A percentile compares a stretch with the other conserved stretches of the same genome.
Conservation (phyloP, 2,888 invertebrate species). For the Nomada fucata region DNA sequence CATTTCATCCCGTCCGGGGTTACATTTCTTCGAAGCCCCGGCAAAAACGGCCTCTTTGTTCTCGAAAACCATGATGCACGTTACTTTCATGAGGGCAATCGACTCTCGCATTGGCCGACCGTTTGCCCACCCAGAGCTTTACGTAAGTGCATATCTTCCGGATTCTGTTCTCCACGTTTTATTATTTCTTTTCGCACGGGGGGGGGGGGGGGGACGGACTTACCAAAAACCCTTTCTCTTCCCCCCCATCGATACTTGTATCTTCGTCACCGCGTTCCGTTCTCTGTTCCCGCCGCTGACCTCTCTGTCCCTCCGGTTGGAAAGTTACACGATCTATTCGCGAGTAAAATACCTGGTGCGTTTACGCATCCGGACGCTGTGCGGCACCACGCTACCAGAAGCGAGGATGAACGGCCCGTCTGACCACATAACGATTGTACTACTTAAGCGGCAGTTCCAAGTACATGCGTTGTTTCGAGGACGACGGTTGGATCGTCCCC, state of each 20-base stretch:
- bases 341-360: slow-evolving; percentile 44
- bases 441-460: slow-evolving; percentile 47
- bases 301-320: slow-evolving; percentile 41
- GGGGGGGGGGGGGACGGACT: too few relatives aligned
- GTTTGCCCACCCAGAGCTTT: slow-evolving; percentile 6
- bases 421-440: slow-evolving; percentile 52
- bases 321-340: slow-evolving; percentile 62
- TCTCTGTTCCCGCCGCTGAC: background rate
- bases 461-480: background rate
- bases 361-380: slow-evolving; percentile 64
- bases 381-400: slow-evolving; percentile 74
- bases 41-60: background rate
- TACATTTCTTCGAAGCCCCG: background rate
- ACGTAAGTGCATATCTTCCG: slow-evolving; percentile 44
- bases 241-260: background rate
- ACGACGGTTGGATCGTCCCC: background rate
- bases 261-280: background rate
- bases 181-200: slow-evolving; percentile 24
- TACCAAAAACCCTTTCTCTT: slow-evolving; percentile 8
- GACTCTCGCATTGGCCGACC: slow-evolving; percentile 10
- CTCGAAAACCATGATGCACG: background rate
- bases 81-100: slow-evolving; percentile 21
- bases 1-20: background rate
- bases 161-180: background rate
- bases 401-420: slow-evolving; percentile 32